A percentile compares a stretch with the other conserved stretches of the same genome.
Conservation (phyloP, 2,888 invertebrate genomes). For the Creontiades dilutus region DNA sequence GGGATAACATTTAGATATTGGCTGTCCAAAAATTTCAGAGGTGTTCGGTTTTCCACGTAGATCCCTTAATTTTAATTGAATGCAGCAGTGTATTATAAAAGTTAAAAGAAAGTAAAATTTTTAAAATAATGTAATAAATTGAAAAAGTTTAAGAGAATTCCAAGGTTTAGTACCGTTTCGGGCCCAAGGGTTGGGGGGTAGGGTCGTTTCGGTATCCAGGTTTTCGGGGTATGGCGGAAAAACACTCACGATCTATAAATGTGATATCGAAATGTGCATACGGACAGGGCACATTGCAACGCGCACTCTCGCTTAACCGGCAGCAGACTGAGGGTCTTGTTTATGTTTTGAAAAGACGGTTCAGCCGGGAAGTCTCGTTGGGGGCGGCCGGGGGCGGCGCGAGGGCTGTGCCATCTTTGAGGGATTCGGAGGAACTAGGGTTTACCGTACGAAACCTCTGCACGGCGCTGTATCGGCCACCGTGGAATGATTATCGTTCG, state of each 20-base stretch:
- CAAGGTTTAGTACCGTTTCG: constrained; percentile 44
- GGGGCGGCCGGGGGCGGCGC: constrained; percentile 21
- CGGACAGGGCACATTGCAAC: neutral
- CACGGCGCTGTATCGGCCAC: neutral
- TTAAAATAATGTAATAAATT: neutral
- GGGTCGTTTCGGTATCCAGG: constrained; percentile 33
- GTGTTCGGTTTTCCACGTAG: too few species aligned
- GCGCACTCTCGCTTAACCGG: constrained; percentile 39
- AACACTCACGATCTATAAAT: neutral
- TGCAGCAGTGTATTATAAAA: too few species aligned
- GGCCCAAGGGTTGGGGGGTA: constrained; percentile 20
- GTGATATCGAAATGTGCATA: neutral
- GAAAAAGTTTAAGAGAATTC: neutral
- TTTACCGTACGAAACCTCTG: neutral
- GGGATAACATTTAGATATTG: too few species aligned
- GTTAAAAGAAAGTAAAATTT: neutral
- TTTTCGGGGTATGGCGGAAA: neutral
- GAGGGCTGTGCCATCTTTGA: constrained; percentile 10
- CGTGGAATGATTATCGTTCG: too few species aligned
- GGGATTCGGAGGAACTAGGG: neutral
- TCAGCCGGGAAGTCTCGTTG: constrained; percentile 3
- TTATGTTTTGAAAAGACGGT: constrained; percentile 15
- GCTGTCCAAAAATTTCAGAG: too few species aligned
- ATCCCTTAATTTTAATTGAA: too few species aligned
- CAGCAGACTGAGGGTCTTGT: constrained; percentile 38